Evolutionary conservation across 53 echinoderm and acorn worm species (phyloP).

Genomic region (Arbacia lixula): DNA sequence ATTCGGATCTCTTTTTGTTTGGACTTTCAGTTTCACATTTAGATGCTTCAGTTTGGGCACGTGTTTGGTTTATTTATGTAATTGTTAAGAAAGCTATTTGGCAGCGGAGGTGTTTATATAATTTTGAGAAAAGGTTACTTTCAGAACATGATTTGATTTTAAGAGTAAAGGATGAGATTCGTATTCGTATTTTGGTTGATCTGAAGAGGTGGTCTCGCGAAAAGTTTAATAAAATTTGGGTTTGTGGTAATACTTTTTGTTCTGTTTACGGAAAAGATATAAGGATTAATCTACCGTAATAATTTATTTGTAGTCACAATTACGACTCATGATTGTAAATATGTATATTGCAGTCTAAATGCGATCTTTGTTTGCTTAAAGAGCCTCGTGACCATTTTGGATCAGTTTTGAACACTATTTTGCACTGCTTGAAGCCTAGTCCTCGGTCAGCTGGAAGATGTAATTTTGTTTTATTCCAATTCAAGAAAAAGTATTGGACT

Average conservation of each 20-base stretch:
- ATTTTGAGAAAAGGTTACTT: not conserved
- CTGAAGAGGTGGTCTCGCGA: conserved; percentile 11
- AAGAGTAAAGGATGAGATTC: conserved; percentile 12
- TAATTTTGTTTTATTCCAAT: too few species aligned
- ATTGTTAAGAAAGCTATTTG: not conserved
- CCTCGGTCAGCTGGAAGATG: too few species aligned
- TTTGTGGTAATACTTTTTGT: not conserved
- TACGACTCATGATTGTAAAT: too few species aligned
- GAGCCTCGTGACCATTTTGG: too few species aligned
- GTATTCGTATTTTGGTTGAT: not conserved
- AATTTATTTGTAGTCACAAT: not conserved
- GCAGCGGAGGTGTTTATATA: conserved; percentile 1
- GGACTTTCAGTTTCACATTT: not conserved
- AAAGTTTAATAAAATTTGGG: conserved; percentile 20
- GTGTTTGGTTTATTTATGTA: conserved; percentile 31
- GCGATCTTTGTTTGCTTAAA: too few species aligned
- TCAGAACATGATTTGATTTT: conserved; percentile 3
- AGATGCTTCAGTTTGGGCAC: conserved; percentile 4
- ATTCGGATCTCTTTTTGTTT: not conserved
- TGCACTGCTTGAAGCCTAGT: too few species aligned
- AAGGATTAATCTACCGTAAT: not conserved
- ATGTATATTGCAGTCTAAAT: too few species aligned
- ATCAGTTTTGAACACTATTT: too few species aligned
- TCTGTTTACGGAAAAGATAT: not conserved
- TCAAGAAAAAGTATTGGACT: too few species aligned